Evolutionary conservation across 2,888 invertebrate species (phyloP).

Genomic region (Nycteola revayana): DNA sequence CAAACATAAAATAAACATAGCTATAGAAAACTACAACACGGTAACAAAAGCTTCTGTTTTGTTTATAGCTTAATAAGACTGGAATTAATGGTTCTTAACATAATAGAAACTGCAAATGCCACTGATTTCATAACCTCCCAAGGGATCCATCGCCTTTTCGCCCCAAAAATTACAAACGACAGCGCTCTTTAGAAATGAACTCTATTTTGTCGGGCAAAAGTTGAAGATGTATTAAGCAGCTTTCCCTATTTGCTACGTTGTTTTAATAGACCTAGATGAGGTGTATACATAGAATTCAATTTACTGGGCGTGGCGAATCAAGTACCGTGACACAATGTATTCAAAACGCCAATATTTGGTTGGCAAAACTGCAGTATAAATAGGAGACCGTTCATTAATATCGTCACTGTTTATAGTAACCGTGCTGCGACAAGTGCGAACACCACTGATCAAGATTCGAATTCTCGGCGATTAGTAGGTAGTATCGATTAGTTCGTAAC

Average conservation of each 20-base stretch:
- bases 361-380: conserved; percentile 72
- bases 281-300: conserved; percentile 78
- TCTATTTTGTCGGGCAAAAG: conserved; percentile 14
- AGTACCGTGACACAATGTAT: conserved; percentile 79
- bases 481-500: conserved; percentile 70
- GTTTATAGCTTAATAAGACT: conserved; percentile 78
- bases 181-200: conserved; percentile 35
- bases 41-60: conserved; percentile 64
- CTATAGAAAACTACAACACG: conserved; percentile 22
- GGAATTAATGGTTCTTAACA: conserved; percentile 81
- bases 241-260: conserved; percentile 45
- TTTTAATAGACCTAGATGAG: conserved; percentile 53
- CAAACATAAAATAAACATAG: too few relatives aligned
- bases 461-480: conserved; percentile 36
- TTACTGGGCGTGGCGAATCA: conserved; percentile 81
- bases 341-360: conserved; percentile 77
- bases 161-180: conserved; percentile 59
- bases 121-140: conserved; percentile 84
- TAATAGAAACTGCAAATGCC: conserved; percentile 86
- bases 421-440: conserved; percentile 55
- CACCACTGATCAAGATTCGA: conserved; percentile 43
- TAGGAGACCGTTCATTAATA: conserved; percentile 59
- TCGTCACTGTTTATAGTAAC: conserved; percentile 57
- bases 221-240: background rate
- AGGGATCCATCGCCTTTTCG: conserved; percentile 78